These are phyloP conservation scores for Palythoa grandis DNA, from an alignment of 92 coral and sea anemone genomes.

Conservation along the genomic window DNA sequence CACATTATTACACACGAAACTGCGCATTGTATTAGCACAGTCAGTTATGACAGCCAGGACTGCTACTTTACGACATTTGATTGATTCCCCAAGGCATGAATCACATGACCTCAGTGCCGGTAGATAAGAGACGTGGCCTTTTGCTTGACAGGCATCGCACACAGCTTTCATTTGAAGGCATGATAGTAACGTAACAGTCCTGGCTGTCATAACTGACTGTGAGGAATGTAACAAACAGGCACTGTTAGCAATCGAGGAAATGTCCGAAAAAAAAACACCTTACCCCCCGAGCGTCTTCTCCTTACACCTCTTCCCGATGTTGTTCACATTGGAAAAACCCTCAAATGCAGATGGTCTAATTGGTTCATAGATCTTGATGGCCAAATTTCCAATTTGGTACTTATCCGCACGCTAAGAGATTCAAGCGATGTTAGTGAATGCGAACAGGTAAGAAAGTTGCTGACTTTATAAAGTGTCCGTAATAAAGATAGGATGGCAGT, in stretches of 20 bases:
- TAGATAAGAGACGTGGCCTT: constrained; percentile 57
- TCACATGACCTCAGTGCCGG: constrained; percentile 50
- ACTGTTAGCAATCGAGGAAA: constrained; percentile 27
- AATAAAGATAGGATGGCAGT: too few relatives aligned
- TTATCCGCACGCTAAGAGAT: constrained; percentile 59
- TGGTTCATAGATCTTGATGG: constrained; percentile 55
- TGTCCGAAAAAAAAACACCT: background rate
- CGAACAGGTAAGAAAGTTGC: constrained; percentile 29
- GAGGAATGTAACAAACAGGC: constrained; percentile 48
- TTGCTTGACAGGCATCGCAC: constrained; percentile 48
- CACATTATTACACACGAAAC: constrained; percentile 46
- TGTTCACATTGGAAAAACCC: constrained; percentile 67
- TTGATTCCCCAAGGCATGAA: constrained; percentile 18
- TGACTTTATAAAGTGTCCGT: too few relatives aligned
- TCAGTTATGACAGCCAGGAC: constrained; percentile 54
- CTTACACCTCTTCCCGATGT: constrained; percentile 62
- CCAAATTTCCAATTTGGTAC: background rate
- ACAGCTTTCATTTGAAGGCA: constrained; percentile 55
- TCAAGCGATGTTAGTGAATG: constrained; percentile 22
- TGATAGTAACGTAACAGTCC: constrained; percentile 31
- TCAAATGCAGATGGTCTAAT: constrained; percentile 71
- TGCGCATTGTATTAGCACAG: constrained; percentile 41
- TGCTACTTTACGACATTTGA: constrained; percentile 52
- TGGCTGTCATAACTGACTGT: constrained; percentile 54
- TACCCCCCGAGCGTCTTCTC: constrained; percentile 8